phyloP scores from a whole-genome alignment of 23 tunicate genomes.

The Oikopleura albicans region DNA sequence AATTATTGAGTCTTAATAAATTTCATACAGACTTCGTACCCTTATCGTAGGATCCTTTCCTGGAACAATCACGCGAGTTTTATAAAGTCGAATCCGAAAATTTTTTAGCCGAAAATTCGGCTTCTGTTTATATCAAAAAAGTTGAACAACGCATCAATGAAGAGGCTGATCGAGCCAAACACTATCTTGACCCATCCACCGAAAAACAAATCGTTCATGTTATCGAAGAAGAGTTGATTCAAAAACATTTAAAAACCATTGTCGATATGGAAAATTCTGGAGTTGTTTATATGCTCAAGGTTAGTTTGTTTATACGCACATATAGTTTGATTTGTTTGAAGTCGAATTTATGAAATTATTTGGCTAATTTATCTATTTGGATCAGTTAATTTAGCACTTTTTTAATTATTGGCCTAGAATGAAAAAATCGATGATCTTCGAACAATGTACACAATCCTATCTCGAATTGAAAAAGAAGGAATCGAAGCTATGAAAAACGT shows the following conservation, averaged over 20 bases:
- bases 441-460: background rate
- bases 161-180: conserved; percentile 92
- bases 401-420: too few relatives aligned
- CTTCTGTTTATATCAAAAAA: conserved; percentile 87
- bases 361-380: too few relatives aligned
- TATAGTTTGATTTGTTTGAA: too few relatives aligned
- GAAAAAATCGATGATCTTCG: conserved; percentile 14
- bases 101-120: conserved; percentile 77
- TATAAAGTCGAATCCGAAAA: conserved; percentile 52
- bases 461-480: background rate
- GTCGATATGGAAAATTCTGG: conserved; percentile 99
- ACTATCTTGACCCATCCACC: conserved; percentile 84
- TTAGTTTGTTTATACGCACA: too few relatives aligned
- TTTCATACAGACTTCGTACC: too few relatives aligned
- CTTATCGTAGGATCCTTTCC: conserved; percentile 52
- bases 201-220: conserved; percentile 68
- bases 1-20: too few relatives aligned
- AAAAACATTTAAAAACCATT: conserved; percentile 79
- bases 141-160: conserved; percentile 86
- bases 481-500: conserved; percentile 9
- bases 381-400: too few relatives aligned
- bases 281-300: conserved; percentile 74
- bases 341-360: too few relatives aligned
- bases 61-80: conserved; percentile 72
- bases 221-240: conserved; percentile 58